A percentile compares a stretch with the other conserved stretches of the same genome.
These are phyloP conservation scores for Athene cunicularia DNA, from an alignment of 2,113 vertebrate species.

Conservation along the genomic window DNA sequence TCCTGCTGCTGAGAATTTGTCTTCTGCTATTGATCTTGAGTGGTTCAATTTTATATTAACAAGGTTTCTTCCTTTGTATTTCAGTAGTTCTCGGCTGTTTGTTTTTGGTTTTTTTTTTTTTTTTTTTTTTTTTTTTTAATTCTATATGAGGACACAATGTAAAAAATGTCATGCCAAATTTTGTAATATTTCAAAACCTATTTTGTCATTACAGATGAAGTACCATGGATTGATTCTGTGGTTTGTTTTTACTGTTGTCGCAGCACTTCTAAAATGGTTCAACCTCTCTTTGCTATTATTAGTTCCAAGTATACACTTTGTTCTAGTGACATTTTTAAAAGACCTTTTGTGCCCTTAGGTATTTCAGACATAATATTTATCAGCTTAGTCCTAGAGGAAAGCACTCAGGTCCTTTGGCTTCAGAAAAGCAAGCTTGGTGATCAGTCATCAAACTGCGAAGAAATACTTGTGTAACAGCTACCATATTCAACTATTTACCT, in stretches of 20 bases:
- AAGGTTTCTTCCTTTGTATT: neutral
- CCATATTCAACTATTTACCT: neutral
- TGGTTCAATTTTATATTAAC: neutral
- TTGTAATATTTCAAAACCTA: neutral
- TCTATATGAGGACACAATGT: neutral
- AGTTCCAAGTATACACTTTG: conserved; percentile 11
- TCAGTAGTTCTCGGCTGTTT: neutral
- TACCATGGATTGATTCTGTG: neutral
- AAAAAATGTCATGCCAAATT: neutral
- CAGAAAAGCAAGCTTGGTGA: conserved; percentile 50
- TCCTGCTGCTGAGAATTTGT: neutral
- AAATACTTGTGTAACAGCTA: neutral
- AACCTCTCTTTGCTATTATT: conserved; percentile 27
- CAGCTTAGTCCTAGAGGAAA: conserved; percentile 50
- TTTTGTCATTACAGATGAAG: neutral
- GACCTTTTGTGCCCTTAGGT: conserved; percentile 40
- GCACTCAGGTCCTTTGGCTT: conserved; percentile 25
- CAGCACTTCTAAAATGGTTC: conserved; percentile 17
- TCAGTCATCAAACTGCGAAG: conserved; percentile 33
- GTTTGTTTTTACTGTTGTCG: conserved; percentile 24
- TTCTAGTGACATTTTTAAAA: conserved; percentile 48
- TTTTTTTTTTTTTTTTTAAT: neutral
- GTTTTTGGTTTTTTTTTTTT: too few species aligned
- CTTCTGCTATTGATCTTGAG: neutral
- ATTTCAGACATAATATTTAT: conserved; percentile 59